Conservation (phyloP, 1,140 invertebrate species). For the Diorhabda sublineata region DNA sequence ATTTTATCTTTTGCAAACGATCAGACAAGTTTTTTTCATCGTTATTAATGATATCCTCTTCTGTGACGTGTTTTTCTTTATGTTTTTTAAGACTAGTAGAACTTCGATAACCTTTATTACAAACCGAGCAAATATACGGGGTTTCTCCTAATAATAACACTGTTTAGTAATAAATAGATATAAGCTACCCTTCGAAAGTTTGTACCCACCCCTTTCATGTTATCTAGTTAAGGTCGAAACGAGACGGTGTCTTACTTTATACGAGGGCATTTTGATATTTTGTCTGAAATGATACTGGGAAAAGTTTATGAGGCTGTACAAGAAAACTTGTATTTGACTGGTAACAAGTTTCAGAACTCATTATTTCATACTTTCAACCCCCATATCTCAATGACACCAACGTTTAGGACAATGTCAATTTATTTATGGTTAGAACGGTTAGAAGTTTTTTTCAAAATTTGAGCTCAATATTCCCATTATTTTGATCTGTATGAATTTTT, state of each 20-base stretch:
- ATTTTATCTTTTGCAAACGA: constrained; percentile 4
- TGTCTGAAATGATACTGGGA: not conserved
- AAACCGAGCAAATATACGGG: constrained; percentile 7
- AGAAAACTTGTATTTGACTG: not conserved
- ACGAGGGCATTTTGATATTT: not conserved
- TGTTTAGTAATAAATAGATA: not conserved
- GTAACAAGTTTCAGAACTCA: not conserved
- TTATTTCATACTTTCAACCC: too few relatives aligned
- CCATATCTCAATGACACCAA: too few relatives aligned
- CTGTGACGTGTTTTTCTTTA: constrained; percentile 4
- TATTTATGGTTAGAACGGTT: not conserved
- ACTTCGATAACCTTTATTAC: constrained; percentile 16
- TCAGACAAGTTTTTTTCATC: not conserved
- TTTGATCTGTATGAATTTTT: not conserved
- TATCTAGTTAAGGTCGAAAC: not conserved
- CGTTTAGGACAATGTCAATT: too few relatives aligned
- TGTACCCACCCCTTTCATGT: not conserved
- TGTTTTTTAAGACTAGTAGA: constrained; percentile 18
- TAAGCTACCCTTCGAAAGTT: not conserved
- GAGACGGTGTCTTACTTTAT: not conserved
- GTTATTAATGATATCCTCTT: not conserved
- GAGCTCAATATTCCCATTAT: not conserved
- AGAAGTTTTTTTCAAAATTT: not conserved
- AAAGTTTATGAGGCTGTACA: not conserved
- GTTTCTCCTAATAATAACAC: constrained; percentile 11